Percentiles rank a stretch among this genome's conserved stretches.
Evolutionary conservation across 2,888 invertebrate species (phyloP).

Genomic region (Caenorhabditis sp.): DNA sequence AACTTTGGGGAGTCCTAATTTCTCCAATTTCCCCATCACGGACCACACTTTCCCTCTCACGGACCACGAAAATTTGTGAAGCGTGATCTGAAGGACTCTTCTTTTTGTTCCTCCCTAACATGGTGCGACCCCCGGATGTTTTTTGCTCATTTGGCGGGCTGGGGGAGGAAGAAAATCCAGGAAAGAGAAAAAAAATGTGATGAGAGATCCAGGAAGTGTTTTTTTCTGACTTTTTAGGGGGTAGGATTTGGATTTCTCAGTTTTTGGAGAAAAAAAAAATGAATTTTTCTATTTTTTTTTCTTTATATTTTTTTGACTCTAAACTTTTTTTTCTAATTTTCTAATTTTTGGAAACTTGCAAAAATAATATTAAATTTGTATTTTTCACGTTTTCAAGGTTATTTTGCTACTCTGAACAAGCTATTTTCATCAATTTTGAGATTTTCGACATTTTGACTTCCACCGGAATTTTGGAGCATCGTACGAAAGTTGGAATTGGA

Average conservation of each 20-base stretch:
- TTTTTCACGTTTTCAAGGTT: not conserved
- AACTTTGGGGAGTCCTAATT: no score
- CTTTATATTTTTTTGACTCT: no score
- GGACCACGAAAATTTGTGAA: no score
- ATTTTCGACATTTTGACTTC: not conserved
- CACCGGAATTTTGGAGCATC: slow-evolving; percentile 3
- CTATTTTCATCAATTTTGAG: not conserved
- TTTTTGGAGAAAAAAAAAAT: not conserved
- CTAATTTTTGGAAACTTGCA: not conserved
- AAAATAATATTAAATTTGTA: not conserved
- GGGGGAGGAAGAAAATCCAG: not conserved
- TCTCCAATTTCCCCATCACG: no score
- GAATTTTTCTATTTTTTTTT: not conserved
- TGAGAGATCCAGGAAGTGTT: not conserved
- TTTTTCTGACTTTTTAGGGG: no score
- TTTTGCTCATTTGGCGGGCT: slow-evolving; percentile 2
- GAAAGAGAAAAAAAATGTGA: no score
- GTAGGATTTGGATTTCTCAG: not conserved
- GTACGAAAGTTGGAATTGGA: no score
- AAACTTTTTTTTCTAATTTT: not conserved
- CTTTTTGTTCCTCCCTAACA: not conserved
- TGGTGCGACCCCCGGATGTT: not conserved
- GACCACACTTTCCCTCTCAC: no score
- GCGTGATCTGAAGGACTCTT: not conserved
- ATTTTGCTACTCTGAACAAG: not conserved